Evolutionary conservation across 1,140 invertebrate species (phyloP), one percentile per base, ranked within the genome.

Genomic region (Scaptomyza pallida): DNA sequence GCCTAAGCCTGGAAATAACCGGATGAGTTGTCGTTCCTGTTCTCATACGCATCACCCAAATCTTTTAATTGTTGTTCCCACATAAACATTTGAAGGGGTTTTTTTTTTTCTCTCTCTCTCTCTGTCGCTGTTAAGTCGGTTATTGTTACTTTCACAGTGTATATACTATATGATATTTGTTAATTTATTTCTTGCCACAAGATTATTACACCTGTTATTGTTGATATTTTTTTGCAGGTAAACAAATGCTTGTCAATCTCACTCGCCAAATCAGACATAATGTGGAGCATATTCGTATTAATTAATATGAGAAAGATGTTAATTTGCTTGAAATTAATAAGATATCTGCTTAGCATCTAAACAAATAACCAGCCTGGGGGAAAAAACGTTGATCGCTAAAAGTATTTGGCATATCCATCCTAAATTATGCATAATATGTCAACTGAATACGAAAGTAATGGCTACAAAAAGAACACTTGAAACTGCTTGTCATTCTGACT

Each of bases 141-240:
- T 45, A 55, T 57, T 65, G 52, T 55, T 65, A 57, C 44, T 65
- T 48, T 48, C 51, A 8, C 8, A 12, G 35, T 56, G 8, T 65
- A 26, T 1, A 30, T 30, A 30, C 8, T 30, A 30, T 6, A 26
- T 5, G 6, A 26, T 55, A 41, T 41, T 40, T 23, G 6, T 59
- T 60, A 23, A 35, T 37, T 56, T 30, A 23, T 57, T 16, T 4
- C 4, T 40, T 10, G 37, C 17, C 15, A n/a, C 0, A 5, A 30
- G 23, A 50, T 57, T 52, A 26, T 69, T 26, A 52, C 21, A 69
- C 47, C 33, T 40, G 33, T 40, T 26, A 12, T 35, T 19, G 15
- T 15, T 61, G 1, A 35, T 33, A 4, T 23, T 45, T 9, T 23
- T n/a, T 26, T 4, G 5, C n/a, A 26, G 45, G 2, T 40, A 52